phyloP scores from a whole-genome alignment of 1,140 invertebrate genomes.

The Bombyx mori region DNA sequence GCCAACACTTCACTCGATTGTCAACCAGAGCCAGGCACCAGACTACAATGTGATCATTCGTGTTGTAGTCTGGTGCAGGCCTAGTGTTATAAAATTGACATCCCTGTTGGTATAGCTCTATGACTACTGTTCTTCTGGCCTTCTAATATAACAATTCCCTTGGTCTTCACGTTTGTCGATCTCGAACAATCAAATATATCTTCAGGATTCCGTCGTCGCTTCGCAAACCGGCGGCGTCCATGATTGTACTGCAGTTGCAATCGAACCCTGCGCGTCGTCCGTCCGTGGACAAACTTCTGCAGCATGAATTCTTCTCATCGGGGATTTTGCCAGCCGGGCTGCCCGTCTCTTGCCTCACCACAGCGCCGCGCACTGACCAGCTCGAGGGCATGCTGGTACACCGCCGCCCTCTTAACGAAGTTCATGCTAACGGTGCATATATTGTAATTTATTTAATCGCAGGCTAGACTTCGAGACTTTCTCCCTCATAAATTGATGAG shows the following conservation, averaged over 20 bases:
- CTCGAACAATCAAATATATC: no score
- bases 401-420: conserved; percentile 78
- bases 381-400: conserved; percentile 72
- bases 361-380: conserved; percentile 88
- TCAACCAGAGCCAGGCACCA: no score
- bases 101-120: no score
- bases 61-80: no score
- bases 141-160: no score
- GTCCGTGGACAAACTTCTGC: conserved; percentile 80
- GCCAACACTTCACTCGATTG: no score
- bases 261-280: conserved; percentile 87
- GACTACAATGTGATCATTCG: no score
- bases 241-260: conserved; percentile 90
- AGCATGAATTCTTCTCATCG: conserved; percentile 78
- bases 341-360: conserved; percentile 91
- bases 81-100: no score
- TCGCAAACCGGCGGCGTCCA: conserved; percentile 78
- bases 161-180: no score
- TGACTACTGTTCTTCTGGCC: no score
- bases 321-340: conserved; percentile 87
- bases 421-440: conserved; percentile 67
- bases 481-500: no score
- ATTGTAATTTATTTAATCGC: background rate
- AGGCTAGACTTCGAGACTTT: no score
- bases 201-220: conserved; percentile 80